Evolutionary conservation across 2,113 vertebrate species (phyloP), one percentile per base, ranked within the genome.

Genomic region (Pangasianodon gigas): DNA sequence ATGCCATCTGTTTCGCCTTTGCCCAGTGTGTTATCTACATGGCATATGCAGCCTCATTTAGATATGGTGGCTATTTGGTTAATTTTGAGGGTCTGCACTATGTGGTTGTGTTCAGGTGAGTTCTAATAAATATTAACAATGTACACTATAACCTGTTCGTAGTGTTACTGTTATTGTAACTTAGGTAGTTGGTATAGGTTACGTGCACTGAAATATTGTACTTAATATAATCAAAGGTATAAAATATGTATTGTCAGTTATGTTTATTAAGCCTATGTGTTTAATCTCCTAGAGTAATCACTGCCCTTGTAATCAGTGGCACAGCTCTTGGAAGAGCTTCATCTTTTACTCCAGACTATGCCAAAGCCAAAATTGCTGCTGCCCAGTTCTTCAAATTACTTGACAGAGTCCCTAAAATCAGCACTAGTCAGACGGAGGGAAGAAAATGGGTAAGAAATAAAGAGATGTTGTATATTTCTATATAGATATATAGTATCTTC

Each of bases 51-150:
- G 95, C 96, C 85, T 96, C 96, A 0, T 97, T 95, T 86, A 93
- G 95, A 95, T 97, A 94, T 24, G 96, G 96, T 74, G 96, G 96
- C 26, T 94, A 95, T 92, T 92, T 97, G 89, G 96, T 96, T 82
- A 93, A 52, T 85, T 48, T 88, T 13, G 96, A 97, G 67, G 94
- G 94, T 1, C 89, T 96, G 80, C 89, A 89, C 1, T 96, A 95
- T 80, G 92, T 95, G 90, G 37, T 96, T 9, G 95, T 96, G 91
- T 96, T 97, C 94, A 95, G 96, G 96, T 97, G 77, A 56, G 95
- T 93, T 81, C 8, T 44, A 18, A 81, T 8, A 58, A 14, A 62
- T n/a, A 21, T 10, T 62, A 80, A 81, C 41, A 14, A 65, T 60
- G 10, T 52, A 52, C 54, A 62, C 24, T 11, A 2, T 46, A 46